phyloP scores from a whole-genome alignment of 2,888 invertebrate species.

The Athrips mouffetella region DNA sequence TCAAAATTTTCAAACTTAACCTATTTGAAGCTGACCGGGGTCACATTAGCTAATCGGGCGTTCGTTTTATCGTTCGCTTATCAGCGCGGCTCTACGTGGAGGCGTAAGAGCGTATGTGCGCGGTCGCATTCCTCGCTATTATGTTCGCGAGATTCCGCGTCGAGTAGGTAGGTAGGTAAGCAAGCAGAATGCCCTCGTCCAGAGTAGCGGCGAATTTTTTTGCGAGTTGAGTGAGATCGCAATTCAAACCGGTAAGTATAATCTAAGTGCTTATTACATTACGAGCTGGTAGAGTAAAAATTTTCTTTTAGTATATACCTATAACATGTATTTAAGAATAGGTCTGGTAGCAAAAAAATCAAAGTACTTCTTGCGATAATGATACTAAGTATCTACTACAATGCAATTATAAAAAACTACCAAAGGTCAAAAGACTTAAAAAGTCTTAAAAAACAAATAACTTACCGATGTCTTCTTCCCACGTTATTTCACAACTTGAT shows the following conservation, averaged over 20 bases:
- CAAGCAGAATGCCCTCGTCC: constrained; percentile 36
- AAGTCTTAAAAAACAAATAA: constrained; percentile 24
- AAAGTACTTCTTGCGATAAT: not conserved
- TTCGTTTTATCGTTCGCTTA: constrained; percentile 65
- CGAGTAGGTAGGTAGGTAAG: constrained; percentile 36
- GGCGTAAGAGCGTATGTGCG: constrained; percentile 40
- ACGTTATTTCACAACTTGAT: constrained; percentile 51
- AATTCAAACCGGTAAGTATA: constrained; percentile 67
- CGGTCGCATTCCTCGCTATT: constrained; percentile 67
- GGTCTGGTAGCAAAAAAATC: too few relatives aligned
- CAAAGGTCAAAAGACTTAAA: constrained; percentile 5
- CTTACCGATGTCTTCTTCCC: constrained; percentile 57
- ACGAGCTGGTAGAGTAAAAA: constrained; percentile 7
- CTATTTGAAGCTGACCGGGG: constrained; percentile 16
- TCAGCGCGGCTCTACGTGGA: constrained; percentile 52
- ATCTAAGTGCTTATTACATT: constrained; percentile 16
- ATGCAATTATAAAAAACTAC: not conserved
- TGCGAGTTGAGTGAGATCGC: constrained; percentile 56
- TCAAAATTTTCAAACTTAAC: constrained; percentile 16
- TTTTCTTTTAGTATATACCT: too few relatives aligned
- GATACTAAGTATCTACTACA: not conserved
- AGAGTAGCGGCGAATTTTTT: constrained; percentile 71
- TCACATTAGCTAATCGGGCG: constrained; percentile 65
- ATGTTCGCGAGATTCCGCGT: constrained; percentile 63
- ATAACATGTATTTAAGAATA: too few relatives aligned